Evolutionary conservation across 2,797 vertebrate species (phyloP).

Genomic region (Sylvia borin): DNA sequence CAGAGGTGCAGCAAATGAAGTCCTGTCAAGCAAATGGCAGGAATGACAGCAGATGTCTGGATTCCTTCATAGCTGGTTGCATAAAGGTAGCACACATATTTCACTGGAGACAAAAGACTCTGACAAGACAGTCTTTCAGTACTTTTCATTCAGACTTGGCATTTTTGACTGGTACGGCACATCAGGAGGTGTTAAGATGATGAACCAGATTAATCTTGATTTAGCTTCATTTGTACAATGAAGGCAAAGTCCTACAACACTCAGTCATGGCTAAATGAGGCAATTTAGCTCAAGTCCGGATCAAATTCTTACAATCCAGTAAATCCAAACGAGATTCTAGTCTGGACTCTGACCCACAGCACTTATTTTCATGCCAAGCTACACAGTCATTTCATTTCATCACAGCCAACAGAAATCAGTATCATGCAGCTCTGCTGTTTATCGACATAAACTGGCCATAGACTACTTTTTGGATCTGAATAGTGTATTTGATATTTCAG

Average conservation of each 20-base stretch:
- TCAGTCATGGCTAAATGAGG: neutral
- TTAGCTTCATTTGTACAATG: neutral
- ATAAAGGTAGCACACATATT: slow-evolving; percentile 56
- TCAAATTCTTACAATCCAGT: neutral
- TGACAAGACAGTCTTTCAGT: slow-evolving; percentile 48
- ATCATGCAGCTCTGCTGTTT: neutral
- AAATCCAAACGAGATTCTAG: neutral
- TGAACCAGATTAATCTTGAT: slow-evolving; percentile 25
- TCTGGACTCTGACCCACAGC: neutral
- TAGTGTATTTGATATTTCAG: neutral
- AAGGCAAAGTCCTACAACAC: neutral
- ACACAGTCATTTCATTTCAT: neutral
- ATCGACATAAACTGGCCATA: neutral
- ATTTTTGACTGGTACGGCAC: slow-evolving; percentile 39
- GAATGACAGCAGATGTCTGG: slow-evolving; percentile 65
- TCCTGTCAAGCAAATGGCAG: slow-evolving; percentile 67
- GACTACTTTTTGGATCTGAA: neutral
- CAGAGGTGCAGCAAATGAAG: slow-evolving; percentile 64
- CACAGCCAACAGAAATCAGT: neutral
- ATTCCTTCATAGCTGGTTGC: slow-evolving; percentile 68
- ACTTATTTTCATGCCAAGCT: neutral
- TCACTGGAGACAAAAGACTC: slow-evolving; percentile 28
- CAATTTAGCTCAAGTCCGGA: neutral
- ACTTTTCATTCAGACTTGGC: slow-evolving; percentile 51
- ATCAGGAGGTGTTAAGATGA: neutral